These are phyloP conservation scores for Bradypodion pumilum DNA, from an alignment of 2,797 vertebrate species.

Conservation along the genomic window DNA sequence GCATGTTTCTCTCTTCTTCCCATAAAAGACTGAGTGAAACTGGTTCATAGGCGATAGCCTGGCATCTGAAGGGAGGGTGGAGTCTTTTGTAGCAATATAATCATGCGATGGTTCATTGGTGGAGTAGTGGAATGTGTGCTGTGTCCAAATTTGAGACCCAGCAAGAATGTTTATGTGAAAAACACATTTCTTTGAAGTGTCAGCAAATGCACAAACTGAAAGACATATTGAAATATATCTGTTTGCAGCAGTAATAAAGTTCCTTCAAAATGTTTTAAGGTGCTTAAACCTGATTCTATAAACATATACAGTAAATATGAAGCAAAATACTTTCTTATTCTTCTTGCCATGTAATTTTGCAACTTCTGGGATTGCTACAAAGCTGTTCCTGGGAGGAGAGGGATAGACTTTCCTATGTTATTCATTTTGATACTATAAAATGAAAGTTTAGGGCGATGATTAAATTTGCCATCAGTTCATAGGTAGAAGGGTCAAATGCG, in stretches of 20 bases:
- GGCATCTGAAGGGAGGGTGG: not conserved
- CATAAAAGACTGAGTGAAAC: slow-evolving; percentile 10
- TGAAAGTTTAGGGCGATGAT: slow-evolving; percentile 2
- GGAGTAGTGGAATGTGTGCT: not conserved
- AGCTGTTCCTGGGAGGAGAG: not conserved
- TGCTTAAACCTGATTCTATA: not conserved
- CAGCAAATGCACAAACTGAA: not conserved
- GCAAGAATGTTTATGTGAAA: not conserved
- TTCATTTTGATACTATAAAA: not conserved
- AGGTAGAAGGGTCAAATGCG: slow-evolving; percentile 30
- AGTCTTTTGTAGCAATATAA: not conserved
- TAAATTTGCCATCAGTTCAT: slow-evolving; percentile 39
- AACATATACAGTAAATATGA: not conserved
- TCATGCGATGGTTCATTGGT: not conserved
- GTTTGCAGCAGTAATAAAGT: not conserved
- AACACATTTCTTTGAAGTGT: not conserved
- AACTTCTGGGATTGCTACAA: rapidly evolving
- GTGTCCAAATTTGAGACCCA: not conserved
- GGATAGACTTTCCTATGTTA: not conserved
- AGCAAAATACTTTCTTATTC: not conserved
- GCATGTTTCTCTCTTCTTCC: not conserved
- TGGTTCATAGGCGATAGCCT: not conserved
- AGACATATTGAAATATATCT: not conserved
- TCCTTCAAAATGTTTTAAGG: not conserved
- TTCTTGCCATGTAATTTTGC: not conserved